Conservation (phyloP, 2,888 invertebrate genomes). For the Sussaba pulchella region DNA sequence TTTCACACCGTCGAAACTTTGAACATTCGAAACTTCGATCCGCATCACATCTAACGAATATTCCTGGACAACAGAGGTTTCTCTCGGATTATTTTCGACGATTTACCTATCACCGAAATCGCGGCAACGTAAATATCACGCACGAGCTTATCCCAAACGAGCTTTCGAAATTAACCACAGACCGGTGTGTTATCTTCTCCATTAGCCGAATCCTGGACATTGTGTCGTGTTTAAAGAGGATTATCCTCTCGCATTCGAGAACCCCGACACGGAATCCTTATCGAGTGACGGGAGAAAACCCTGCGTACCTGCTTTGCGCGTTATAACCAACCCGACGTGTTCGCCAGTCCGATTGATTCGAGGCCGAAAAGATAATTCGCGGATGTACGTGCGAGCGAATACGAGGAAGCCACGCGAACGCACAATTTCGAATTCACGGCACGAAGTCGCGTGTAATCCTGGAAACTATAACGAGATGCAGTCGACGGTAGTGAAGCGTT, state of each 20-base stretch:
- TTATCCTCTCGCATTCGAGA: constrained; percentile 47
- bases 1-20: no score
- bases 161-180: constrained; percentile 20
- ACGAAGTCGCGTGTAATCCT: constrained; percentile 35
- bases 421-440: constrained; percentile 19
- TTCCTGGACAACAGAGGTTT: no score
- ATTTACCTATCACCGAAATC: constrained; percentile 5
- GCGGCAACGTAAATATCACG: constrained; percentile 1
- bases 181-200: constrained; percentile 25
- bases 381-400: not conserved
- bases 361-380: constrained; percentile 52
- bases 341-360: constrained; percentile 39
- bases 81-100: not conserved
- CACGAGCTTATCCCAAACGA: constrained; percentile 1
- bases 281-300: constrained; percentile 31
- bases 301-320: constrained; percentile 16
- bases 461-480: constrained; percentile 15
- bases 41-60: no score
- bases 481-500: constrained; percentile 1
- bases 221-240: constrained; percentile 57
- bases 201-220: constrained; percentile 31
- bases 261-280: constrained; percentile 58
- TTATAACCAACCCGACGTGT: not conserved
- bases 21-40: no score
- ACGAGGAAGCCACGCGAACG: constrained; percentile 30